Base-by-base conservation (phyloP, 2,797 vertebrate species). In the Gobio occitaniae region DNA sequence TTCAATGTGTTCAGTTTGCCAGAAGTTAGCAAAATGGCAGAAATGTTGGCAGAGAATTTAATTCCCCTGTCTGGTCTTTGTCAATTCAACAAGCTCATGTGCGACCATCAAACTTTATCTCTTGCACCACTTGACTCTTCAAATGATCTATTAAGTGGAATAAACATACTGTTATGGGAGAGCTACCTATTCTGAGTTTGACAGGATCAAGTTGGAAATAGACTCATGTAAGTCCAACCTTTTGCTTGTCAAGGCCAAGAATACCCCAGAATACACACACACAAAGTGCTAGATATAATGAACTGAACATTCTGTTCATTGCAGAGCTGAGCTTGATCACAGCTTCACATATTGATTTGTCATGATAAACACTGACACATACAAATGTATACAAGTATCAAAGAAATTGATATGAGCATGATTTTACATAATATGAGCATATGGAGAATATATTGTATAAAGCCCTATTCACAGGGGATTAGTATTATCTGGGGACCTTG, bases 201-300 rank as follows among this genome's bases (percentile, higher is more conserved):
- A n/a, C 74, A 16, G 75, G 75, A 77, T 77, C 54, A 77, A 44
- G n/a, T 63, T 41, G 21, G 8, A 77, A 77, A 77, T 61, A 77
- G 75, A 78, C 59, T 65, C 16, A 13, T 44, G 41, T 61, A 47
- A 79, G 59, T 48, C 38, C 41, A 48, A 19, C 41, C 36, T 25
- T 25, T 6, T 61, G 54, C 54, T 38, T 78, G 75, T 25, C 59
- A 29, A 9, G 21, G 77, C 77, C 59, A 78, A 25, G 3, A 19
- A 78, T 63, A 61, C 54, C 36, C 75, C 54, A 15, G 36, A 77
- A 61, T 78, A 61, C 32, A 56, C 13, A 36, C 16, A 75, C 52
- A 59, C 36, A 41, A 25, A 29, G 59, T 78, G 29, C 12, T 52
- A 52, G 63, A 80, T 68, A 80, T 52, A 68, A 80, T 69, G 48